Evolutionary conservation across 1,140 invertebrate species (phyloP).

Genomic region (Drosophila pallidifrons): DNA sequence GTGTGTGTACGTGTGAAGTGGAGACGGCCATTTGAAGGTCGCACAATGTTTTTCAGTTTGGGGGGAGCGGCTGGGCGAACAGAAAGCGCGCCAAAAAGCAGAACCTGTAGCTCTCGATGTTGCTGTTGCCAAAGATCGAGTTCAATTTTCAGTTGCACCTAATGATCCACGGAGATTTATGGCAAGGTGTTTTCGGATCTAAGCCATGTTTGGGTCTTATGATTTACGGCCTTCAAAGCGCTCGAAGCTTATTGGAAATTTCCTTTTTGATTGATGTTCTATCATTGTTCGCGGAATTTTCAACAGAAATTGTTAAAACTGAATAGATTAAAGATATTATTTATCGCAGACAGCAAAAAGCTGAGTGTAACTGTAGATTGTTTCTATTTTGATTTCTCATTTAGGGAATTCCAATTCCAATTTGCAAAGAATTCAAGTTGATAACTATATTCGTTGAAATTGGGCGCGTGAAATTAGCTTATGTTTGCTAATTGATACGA

Average conservation of each 20-base stretch:
- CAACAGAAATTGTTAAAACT: conserved; percentile 31
- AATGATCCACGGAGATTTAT: conserved; percentile 74
- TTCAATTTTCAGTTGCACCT: conserved; percentile 71
- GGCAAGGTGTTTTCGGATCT: conserved; percentile 68
- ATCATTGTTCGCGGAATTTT: conserved; percentile 26
- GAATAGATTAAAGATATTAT: conserved; percentile 3
- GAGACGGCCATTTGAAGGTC: conserved; percentile 72
- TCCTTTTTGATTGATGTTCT: conserved; percentile 72
- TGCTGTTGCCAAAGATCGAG: conserved; percentile 35
- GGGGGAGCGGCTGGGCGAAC: conserved; percentile 9
- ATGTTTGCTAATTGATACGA: neutral
- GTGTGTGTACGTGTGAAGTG: conserved; percentile 46
- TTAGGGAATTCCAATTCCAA: neutral
- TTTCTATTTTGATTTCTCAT: conserved; percentile 9
- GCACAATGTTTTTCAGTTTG: conserved; percentile 44
- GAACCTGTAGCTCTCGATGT: conserved; percentile 40
- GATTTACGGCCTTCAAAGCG: conserved; percentile 68
- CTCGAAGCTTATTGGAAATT: conserved; percentile 63
- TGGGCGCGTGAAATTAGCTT: neutral
- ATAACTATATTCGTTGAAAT: neutral
- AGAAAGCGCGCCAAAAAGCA: conserved; percentile 70
- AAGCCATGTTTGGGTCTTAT: conserved; percentile 64
- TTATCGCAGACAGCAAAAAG: neutral
- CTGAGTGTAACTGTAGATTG: neutral
- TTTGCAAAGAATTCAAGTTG: neutral